Evolutionary conservation across 37 sponge, comb jelly and placozoan genomes (phyloP), one percentile per base, ranked within the genome.

Genomic region (Petrosia ficiformis): DNA sequence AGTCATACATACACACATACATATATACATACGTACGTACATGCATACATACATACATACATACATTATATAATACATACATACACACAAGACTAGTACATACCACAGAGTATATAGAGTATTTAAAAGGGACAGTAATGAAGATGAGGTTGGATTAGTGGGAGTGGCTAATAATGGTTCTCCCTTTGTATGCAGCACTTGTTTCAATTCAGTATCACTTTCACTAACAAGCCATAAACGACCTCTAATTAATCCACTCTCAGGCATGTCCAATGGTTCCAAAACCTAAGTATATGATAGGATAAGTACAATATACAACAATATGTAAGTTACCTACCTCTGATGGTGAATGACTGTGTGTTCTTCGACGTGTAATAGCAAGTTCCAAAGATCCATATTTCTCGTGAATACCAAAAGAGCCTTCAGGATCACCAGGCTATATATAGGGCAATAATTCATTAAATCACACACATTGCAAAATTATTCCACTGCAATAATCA

Each of bases 201-300:
- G 5, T 26, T 8, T 8, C 14, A 48, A 48, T 8, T 19, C 14
- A 48, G 8, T 8, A 48, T 48, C 54, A 8, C 14, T 14, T 5
- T 61, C 63, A 26, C n/a, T 11, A 5, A 61, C 63, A 5, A 61
- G 28, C 63, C 63, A 61, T 22, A 61, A 61, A 11, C 63, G 22
- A 26, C 63, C 63, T 29, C n/a, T 22, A 29, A 61, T n/a, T 5
- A 61, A 5, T 6, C 28, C 63, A 61, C 5, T 61, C 28, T 61
- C 63, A n/a, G 63, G 63, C 22, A 61, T 11, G 5, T 61, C 63
- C 28, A 61, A 61, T n/a, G 63, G 63, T 14, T 48, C 54, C 54
- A 48, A 14, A 19, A 14, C 14, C 54, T 48, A 14, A 48, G n/a
- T n/a, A 48, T 19, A 48, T 48, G 8, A 48, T 48, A 19, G 14